Evolutionary conservation across 1,140 invertebrate species (phyloP).

Genomic region (Rhyzopertha dominica): DNA sequence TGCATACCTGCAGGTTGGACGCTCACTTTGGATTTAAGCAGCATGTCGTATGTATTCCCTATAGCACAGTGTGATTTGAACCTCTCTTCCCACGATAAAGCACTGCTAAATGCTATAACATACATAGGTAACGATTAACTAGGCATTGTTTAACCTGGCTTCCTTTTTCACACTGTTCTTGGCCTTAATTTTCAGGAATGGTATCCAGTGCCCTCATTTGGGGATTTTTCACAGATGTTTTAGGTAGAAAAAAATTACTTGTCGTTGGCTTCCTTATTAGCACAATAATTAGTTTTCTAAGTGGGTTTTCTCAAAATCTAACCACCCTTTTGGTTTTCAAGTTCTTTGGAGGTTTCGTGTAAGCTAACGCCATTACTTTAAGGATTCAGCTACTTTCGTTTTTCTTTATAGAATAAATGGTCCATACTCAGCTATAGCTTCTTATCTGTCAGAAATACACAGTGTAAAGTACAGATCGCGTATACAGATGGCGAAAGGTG

Average conservation of each 20-base stretch:
- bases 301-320: no score
- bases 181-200: slow-evolving; percentile 65
- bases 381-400: slow-evolving; percentile 24
- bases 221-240: slow-evolving; percentile 71
- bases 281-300: no score
- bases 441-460: slow-evolving; percentile 63
- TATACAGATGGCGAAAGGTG: slow-evolving; percentile 55
- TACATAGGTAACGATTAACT: slow-evolving; percentile 53
- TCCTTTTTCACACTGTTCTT: no score
- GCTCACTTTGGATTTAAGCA: slow-evolving; percentile 57
- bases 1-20: slow-evolving; percentile 58
- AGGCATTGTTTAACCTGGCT: background rate
- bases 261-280: no score
- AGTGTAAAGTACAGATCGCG: slow-evolving; percentile 53
- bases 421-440: slow-evolving; percentile 59
- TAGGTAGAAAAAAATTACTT: slow-evolving; percentile 64
- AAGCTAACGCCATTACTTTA: no score
- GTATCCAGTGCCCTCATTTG: slow-evolving; percentile 71
- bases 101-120: slow-evolving; percentile 57
- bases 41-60: slow-evolving; percentile 61
- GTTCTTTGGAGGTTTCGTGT: no score
- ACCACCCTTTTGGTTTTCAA: no score
- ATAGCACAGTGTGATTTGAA: slow-evolving; percentile 63
- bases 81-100: slow-evolving; percentile 59
- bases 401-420: slow-evolving; percentile 68